Percentiles rank a stretch among this genome's conserved stretches.
Conservation (phyloP, 2,797 vertebrate species). For the Neostethus bicornis region DNA sequence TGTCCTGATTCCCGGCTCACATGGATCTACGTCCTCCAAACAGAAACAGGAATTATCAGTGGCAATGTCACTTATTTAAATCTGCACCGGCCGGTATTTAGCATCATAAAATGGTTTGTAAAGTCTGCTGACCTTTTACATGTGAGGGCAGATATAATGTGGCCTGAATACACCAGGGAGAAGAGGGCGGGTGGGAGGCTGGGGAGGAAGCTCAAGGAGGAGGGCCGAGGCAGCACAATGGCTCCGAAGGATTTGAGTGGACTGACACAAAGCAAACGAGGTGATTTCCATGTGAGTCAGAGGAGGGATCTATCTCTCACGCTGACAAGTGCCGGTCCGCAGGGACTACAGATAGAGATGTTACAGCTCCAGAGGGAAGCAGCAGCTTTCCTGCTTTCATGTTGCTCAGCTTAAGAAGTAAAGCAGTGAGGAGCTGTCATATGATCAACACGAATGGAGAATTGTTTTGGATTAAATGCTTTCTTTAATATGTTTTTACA, state of each 20-base stretch:
- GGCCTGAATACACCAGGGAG: constrained; percentile 33
- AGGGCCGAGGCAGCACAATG: constrained; percentile 43
- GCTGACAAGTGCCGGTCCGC: constrained; percentile 68
- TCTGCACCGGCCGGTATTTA: background rate
- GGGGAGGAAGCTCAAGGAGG: no score
- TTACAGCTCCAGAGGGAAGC: constrained; percentile 65
- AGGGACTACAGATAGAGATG: constrained; percentile 77
- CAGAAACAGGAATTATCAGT: background rate
- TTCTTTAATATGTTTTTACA: background rate
- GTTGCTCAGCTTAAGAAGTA: constrained; percentile 54
- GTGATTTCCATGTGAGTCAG: constrained; percentile 67
- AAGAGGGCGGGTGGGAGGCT: no score
- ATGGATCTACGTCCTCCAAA: constrained; percentile 5
- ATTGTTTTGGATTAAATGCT: constrained; percentile 9
- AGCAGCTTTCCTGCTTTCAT: constrained; percentile 62
- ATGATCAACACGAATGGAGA: constrained; percentile 17
- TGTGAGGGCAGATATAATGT: constrained; percentile 18
- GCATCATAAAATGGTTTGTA: constrained; percentile 9
- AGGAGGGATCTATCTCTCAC: constrained; percentile 59
- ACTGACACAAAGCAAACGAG: constrained; percentile 78
- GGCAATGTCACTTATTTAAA: background rate
- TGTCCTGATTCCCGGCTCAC: constrained; percentile 10
- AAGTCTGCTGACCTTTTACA: constrained; percentile 33
- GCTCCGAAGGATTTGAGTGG: constrained; percentile 62
- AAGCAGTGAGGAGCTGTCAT: constrained; percentile 8